Percentiles rank a stretch among this genome's conserved stretches.
These are phyloP conservation scores for Zingel zingel DNA, from an alignment of 2,113 vertebrate genomes.

Conservation along the genomic window DNA sequence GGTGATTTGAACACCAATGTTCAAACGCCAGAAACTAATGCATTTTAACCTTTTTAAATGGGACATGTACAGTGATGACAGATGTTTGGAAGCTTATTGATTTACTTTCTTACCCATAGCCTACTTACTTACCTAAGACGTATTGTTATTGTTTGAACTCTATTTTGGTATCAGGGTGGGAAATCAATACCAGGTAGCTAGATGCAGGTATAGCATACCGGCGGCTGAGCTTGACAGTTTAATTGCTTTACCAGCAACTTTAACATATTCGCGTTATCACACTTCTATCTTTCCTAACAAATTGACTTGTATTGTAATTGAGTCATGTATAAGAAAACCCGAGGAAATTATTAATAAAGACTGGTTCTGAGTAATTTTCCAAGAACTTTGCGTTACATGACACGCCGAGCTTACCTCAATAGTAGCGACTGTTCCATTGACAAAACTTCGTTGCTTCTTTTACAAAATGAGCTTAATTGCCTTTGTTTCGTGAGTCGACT, in stretches of 20 bases:
- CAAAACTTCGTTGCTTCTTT: slow-evolving; percentile 32
- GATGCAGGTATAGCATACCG: background rate
- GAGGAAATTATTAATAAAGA: background rate
- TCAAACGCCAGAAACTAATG: background rate
- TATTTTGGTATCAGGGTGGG: background rate
- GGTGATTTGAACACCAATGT: background rate
- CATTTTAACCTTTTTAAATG: background rate
- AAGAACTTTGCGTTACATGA: background rate
- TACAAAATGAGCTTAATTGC: background rate
- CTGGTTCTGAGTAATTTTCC: background rate
- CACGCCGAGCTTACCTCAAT: slow-evolving; percentile 37
- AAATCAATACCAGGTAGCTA: background rate
- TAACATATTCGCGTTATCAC: background rate
- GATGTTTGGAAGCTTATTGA: background rate
- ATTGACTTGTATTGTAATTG: fast-evolving
- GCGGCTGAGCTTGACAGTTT: slow-evolving; percentile 9
- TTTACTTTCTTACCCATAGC: background rate
- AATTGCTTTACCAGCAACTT: background rate
- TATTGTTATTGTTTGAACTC: background rate
- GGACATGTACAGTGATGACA: background rate
- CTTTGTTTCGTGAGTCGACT: background rate
- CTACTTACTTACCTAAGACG: background rate
- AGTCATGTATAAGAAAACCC: background rate
- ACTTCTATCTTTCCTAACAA: background rate
- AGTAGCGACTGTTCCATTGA: slow-evolving; percentile 2